Percentiles rank a stretch among this genome's conserved stretches.
These are phyloP conservation scores for Heliconius hewitsoni DNA, from an alignment of 1,140 invertebrate species.

Conservation along the genomic window DNA sequence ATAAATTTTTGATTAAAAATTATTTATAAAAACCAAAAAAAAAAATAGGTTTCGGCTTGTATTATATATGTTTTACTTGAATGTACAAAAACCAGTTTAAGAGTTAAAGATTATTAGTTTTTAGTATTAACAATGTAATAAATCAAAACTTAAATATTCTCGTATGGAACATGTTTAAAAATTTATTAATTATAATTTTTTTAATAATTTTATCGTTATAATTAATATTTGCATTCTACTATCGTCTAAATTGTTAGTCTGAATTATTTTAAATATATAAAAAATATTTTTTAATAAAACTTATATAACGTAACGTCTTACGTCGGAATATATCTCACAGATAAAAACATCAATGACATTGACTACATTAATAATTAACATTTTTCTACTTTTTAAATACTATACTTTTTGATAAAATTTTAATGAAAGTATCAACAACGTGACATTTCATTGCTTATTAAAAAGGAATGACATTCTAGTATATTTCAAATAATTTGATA, in stretches of 20 bases:
- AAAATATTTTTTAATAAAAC: not conserved
- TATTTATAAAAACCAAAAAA: not conserved
- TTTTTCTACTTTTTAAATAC: not conserved
- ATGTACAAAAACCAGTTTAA: not conserved
- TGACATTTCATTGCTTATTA: not conserved
- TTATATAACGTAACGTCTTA: constrained; percentile 1
- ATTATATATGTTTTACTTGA: not conserved
- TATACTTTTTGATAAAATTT: not conserved
- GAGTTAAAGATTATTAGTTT: not conserved
- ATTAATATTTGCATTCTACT: not conserved
- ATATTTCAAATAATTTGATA: constrained; percentile 1
- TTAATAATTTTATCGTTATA: not conserved
- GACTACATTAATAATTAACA: constrained; percentile 3
- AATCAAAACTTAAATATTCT: not conserved
- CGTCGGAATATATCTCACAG: not conserved
- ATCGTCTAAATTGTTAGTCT: not conserved
- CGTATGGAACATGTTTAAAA: not conserved
- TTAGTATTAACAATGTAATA: not conserved
- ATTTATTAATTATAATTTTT: not conserved
- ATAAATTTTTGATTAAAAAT: not conserved
- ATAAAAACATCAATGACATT: constrained; percentile 8
- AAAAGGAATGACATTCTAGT: not conserved
- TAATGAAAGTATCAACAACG: constrained; percentile 1
- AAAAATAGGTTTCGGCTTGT: not conserved
- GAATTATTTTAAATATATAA: constrained; percentile 4